These are phyloP conservation scores for Burhinus oedicnemus DNA, from an alignment of 2,113 vertebrate species.

Conservation along the genomic window DNA sequence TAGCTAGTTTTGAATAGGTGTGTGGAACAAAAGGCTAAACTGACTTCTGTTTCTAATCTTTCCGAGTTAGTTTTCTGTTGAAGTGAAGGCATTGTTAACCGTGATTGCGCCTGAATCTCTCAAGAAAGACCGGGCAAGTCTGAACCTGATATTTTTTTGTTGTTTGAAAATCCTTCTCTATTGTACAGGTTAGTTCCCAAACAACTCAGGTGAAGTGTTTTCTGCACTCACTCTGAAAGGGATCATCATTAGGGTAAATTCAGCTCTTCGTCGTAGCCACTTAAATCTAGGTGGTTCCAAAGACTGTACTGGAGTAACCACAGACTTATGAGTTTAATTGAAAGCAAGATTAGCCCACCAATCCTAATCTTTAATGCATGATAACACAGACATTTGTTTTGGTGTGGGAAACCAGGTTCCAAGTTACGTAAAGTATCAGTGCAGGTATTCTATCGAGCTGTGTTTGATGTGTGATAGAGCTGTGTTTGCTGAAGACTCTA, in stretches of 20 bases:
- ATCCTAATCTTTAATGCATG: neutral
- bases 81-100: slow-evolving; percentile 10
- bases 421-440: neutral
- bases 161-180: neutral
- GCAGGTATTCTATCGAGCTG: neutral
- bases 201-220: neutral
- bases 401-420: neutral
- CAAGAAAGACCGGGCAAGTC: neutral
- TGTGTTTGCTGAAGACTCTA: neutral
- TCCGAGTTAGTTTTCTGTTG: neutral
- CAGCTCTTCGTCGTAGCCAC: neutral
- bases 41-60: neutral
- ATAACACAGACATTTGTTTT: neutral
- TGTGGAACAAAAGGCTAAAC: slow-evolving; percentile 32
- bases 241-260: neutral
- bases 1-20: slow-evolving; percentile 26
- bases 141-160: neutral
- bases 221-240: neutral
- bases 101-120: neutral
- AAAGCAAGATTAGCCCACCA: neutral
- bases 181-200: neutral
- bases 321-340: neutral
- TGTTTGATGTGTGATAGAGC: neutral
- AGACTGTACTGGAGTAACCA: neutral
- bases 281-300: neutral